A percentile compares a stretch with the other conserved stretches of the same genome.
phyloP scores from a whole-genome alignment of 2,113 vertebrate genomes.

The Upupa epops region DNA sequence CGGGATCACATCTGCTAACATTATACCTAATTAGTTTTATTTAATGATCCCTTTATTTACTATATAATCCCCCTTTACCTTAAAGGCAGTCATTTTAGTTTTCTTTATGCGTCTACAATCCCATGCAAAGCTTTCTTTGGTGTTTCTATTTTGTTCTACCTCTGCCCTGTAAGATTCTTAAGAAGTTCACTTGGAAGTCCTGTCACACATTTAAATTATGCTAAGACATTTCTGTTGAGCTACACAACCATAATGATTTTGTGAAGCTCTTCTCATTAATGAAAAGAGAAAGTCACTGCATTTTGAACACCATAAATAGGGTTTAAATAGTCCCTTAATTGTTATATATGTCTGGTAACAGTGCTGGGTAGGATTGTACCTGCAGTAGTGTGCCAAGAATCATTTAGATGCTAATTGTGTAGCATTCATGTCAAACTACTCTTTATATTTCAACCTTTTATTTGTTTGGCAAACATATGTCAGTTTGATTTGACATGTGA shows the following conservation, averaged over 20 bases:
- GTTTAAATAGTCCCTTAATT: background rate
- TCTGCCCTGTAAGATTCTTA: background rate
- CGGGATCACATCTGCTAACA: slow-evolving; percentile 19
- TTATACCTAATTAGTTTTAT: background rate
- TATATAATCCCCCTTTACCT: background rate
- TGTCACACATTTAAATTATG: background rate
- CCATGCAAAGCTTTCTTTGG: background rate
- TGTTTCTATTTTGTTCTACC: background rate
- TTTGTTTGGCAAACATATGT: background rate
- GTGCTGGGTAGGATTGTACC: background rate
- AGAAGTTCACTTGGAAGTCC: background rate
- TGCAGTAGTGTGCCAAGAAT: background rate
- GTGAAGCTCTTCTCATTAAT: background rate
- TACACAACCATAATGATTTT: background rate
- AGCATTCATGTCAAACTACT: background rate
- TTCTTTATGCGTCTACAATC: background rate
- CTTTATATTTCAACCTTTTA: background rate
- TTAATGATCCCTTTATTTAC: background rate
- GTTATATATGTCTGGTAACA: background rate
- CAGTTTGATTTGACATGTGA: background rate
- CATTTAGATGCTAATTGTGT: background rate
- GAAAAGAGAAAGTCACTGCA: background rate
- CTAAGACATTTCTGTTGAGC: background rate
- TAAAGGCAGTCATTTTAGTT: background rate
- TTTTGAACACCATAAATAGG: background rate